Conservation (phyloP, 1,140 invertebrate species). For the Nasonia giraulti region DNA sequence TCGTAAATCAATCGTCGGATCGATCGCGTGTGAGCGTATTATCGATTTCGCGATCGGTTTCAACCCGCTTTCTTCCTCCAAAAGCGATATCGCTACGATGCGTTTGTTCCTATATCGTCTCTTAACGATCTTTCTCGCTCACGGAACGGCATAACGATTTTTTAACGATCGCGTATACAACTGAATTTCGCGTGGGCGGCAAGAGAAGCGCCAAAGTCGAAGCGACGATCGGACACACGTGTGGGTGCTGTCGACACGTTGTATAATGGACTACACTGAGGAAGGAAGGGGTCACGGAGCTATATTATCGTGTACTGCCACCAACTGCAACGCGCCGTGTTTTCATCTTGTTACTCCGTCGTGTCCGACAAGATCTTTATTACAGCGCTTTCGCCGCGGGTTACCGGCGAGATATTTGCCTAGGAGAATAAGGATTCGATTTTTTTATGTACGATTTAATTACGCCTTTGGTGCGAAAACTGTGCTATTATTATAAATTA, state of each 20-base stretch:
- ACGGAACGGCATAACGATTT: neutral
- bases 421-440: too few relatives aligned
- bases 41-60: conserved; percentile 12
- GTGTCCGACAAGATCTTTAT: conserved; percentile 59
- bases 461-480: too few relatives aligned
- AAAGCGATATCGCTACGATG: neutral
- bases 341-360: conserved; percentile 47
- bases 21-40: conserved; percentile 14
- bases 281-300: neutral
- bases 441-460: too few relatives aligned
- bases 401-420: too few relatives aligned
- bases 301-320: conserved; percentile 33
- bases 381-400: conserved; percentile 43
- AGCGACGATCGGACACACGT: neutral
- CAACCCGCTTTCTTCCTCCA: neutral
- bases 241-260: neutral
- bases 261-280: neutral
- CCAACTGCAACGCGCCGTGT: conserved; percentile 12
- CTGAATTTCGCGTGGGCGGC: neutral
- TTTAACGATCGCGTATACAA: neutral
- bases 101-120: too few relatives aligned
- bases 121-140: too few relatives aligned
- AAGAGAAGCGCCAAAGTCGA: neutral
- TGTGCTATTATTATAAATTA: too few relatives aligned
- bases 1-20: conserved; percentile 28